phyloP scores from a whole-genome alignment of 2,797 vertebrate genomes.

The Pampus argenteus region DNA sequence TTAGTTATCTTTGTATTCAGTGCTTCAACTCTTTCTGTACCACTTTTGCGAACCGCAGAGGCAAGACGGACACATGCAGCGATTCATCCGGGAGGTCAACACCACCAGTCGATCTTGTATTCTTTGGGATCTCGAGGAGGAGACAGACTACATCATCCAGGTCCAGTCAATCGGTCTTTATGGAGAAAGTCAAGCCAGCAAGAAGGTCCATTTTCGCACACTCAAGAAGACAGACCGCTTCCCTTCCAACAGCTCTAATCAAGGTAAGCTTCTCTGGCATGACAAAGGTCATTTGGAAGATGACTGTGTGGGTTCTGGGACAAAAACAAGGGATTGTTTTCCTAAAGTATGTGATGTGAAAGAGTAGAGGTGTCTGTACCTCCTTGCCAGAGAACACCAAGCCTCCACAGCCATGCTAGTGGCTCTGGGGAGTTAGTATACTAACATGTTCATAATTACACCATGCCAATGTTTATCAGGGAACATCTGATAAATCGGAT shows the following conservation, averaged over 20 bases:
- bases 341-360: neutral
- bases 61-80: slow-evolving; percentile 94
- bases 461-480: too few species aligned
- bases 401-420: neutral
- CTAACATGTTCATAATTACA: too few species aligned
- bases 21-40: slow-evolving; percentile 1
- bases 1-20: slow-evolving; percentile 4
- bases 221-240: slow-evolving; percentile 94
- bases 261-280: slow-evolving; percentile 83
- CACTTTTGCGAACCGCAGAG: slow-evolving; percentile 80
- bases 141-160: slow-evolving; percentile 96
- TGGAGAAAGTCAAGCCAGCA: slow-evolving; percentile 95
- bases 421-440: too few species aligned
- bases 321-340: neutral
- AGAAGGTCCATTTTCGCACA: slow-evolving; percentile 93
- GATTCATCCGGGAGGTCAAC: slow-evolving; percentile 97
- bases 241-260: slow-evolving; percentile 95
- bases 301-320: neutral
- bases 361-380: neutral
- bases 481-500: too few species aligned
- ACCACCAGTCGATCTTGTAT: slow-evolving; percentile 95
- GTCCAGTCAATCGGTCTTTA: slow-evolving; percentile 96
- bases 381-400: neutral
- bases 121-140: slow-evolving; percentile 97
- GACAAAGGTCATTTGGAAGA: neutral